Evolutionary conservation across 2,113 vertebrate genomes (phyloP).

Genomic region (Cyprinodon tularosa): DNA sequence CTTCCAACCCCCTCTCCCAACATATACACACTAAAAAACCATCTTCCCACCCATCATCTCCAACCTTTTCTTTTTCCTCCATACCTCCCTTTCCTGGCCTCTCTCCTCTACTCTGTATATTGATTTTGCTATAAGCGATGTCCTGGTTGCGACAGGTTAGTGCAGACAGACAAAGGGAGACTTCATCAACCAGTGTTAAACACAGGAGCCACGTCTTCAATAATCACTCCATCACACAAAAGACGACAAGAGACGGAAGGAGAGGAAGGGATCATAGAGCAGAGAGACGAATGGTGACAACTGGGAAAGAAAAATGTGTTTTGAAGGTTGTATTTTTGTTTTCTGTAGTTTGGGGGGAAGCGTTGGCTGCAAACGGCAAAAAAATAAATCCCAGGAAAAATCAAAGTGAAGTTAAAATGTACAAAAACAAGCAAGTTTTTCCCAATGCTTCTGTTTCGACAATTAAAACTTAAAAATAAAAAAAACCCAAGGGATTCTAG

Average conservation of each 20-base stretch:
- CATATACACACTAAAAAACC: too few species aligned
- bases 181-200: slow-evolving; percentile 83
- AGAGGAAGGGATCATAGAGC: slow-evolving; percentile 24
- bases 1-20: slow-evolving; percentile 7
- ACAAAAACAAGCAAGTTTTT: slow-evolving; percentile 1
- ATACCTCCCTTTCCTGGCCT: slow-evolving; percentile 16
- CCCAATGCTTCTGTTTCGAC: neutral
- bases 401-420: neutral
- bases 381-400: neutral
- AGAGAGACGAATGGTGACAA: slow-evolving; percentile 22
- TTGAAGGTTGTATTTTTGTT: slow-evolving; percentile 52
- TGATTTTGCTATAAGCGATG: slow-evolving; percentile 86
- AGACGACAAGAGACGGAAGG: slow-evolving; percentile 42
- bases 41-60: slow-evolving; percentile 1
- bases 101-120: slow-evolving; percentile 73
- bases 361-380: neutral
- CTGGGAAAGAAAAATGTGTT: neutral
- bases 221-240: slow-evolving; percentile 81
- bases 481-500: too few species aligned
- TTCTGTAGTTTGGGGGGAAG: slow-evolving; percentile 28
- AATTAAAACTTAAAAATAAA: too few species aligned
- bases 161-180: slow-evolving; percentile 81
- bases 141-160: slow-evolving; percentile 83
- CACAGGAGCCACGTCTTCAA: slow-evolving; percentile 79
- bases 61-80: slow-evolving; percentile 27